Evolutionary conservation across 1,140 invertebrate species (phyloP).

Genomic region (Thalassaphorura encarpata): DNA sequence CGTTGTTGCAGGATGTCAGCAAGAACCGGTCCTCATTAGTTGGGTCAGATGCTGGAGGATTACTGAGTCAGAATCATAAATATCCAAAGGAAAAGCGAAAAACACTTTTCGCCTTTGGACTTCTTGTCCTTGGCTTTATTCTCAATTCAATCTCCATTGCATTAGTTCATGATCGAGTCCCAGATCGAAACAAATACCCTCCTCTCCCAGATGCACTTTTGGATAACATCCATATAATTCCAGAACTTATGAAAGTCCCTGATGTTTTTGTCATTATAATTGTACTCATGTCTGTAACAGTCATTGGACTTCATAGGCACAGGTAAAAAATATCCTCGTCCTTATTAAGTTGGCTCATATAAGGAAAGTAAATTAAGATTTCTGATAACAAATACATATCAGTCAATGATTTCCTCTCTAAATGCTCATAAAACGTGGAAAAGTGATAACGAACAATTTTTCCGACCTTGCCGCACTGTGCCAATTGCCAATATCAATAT

Average conservation of each 20-base stretch:
- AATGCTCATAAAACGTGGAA: too few relatives aligned
- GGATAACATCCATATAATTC: conserved; percentile 34
- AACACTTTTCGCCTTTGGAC: conserved; percentile 34
- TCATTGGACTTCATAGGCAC: conserved; percentile 13
- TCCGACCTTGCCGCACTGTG: too few relatives aligned
- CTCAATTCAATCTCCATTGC: conserved; percentile 35
- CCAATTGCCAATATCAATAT: too few relatives aligned
- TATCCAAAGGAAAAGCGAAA: conserved; percentile 35
- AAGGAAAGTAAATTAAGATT: too few relatives aligned
- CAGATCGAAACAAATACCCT: conserved; percentile 29
- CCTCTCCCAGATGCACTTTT: conserved; percentile 38
- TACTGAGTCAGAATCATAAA: not conserved
- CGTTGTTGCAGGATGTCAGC: too few relatives aligned
- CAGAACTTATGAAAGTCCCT: conserved; percentile 35
- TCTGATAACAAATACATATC: too few relatives aligned
- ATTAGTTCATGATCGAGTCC: conserved; percentile 38
- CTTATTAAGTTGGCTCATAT: too few relatives aligned
- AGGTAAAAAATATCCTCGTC: too few relatives aligned
- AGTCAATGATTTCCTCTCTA: too few relatives aligned
- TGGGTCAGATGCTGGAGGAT: conserved; percentile 42
- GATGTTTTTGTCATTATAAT: conserved; percentile 37
- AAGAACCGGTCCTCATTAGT: too few relatives aligned
- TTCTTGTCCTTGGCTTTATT: conserved; percentile 33
- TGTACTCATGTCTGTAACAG: not conserved
- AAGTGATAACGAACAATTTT: too few relatives aligned